Percentiles rank a stretch among this genome's conserved stretches.
Conservation (phyloP, 92 coral and sea anemone species). For the Palythoa grandis region DNA sequence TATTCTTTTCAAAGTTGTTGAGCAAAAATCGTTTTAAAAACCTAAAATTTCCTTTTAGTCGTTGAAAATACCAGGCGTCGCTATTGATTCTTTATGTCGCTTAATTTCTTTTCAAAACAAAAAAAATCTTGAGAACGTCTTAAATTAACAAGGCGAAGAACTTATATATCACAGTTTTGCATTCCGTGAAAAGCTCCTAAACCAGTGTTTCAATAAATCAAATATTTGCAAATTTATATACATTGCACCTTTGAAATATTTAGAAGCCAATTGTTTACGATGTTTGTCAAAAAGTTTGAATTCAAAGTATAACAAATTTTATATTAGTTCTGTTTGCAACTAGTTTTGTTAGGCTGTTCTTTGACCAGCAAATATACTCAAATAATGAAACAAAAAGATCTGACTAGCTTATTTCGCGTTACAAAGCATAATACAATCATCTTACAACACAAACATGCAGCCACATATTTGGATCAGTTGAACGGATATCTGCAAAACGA, state of each 20-base stretch:
- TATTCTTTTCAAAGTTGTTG: neutral
- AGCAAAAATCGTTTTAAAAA: no score
- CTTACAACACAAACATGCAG: neutral
- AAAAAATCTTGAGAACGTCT: neutral
- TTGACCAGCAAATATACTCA: neutral
- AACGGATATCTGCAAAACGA: neutral
- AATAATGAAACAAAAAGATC: neutral
- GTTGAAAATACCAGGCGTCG: no score
- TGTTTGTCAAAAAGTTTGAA: neutral
- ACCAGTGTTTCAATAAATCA: neutral
- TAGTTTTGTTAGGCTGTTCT: no score
- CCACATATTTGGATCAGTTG: no score
- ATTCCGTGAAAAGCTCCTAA: neutral
- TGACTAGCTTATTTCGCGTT: neutral
- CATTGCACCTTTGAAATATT: neutral
- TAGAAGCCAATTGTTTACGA: neutral
- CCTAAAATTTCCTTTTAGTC: no score
- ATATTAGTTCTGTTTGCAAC: neutral
- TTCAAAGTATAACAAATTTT: neutral
- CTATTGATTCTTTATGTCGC: no score
- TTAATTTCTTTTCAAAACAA: neutral
- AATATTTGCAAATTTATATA: conserved; percentile 1
- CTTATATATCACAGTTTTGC: neutral
- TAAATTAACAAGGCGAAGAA: neutral
- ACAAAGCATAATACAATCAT: neutral